Conservation (phyloP, 2,113 vertebrate genomes). For the Dipodomys merriami region DNA sequence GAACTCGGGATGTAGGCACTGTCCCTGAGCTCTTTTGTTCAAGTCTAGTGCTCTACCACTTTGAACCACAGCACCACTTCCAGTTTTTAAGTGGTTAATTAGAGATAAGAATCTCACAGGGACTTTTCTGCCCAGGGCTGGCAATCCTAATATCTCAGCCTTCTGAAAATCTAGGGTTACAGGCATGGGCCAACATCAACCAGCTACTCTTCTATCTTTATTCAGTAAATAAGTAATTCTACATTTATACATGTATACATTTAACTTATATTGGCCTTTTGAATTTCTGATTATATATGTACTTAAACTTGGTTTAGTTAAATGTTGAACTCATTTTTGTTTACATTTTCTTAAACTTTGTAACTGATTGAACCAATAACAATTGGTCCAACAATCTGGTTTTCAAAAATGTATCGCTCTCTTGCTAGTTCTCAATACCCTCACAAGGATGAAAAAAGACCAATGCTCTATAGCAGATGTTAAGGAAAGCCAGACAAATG, state of each 20-base stretch:
- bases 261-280: slow-evolving; percentile 7
- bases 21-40: too few relatives aligned
- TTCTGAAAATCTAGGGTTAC: too few relatives aligned
- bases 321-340: slow-evolving; percentile 32
- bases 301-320: slow-evolving; percentile 17
- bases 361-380: slow-evolving; percentile 71
- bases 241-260: background rate
- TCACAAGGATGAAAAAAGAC: slow-evolving; percentile 30
- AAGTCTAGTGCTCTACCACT: too few relatives aligned
- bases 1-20: too few relatives aligned
- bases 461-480: slow-evolving; percentile 46
- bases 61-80: too few relatives aligned
- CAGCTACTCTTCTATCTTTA: background rate
- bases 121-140: too few relatives aligned
- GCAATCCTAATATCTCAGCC: too few relatives aligned
- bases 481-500: slow-evolving; percentile 45
- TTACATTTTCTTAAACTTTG: slow-evolving; percentile 69
- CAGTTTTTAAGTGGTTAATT: too few relatives aligned
- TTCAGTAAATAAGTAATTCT: slow-evolving; percentile 33
- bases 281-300: slow-evolving; percentile 41
- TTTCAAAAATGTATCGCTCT: slow-evolving; percentile 73
- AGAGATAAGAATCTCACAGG: too few relatives aligned
- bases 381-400: slow-evolving; percentile 66
- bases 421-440: slow-evolving; percentile 63
- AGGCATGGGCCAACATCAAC: too few relatives aligned